Base-by-base conservation (phyloP, 2,888 invertebrate genomes). In the Pachycephus smyrnensis region DNA sequence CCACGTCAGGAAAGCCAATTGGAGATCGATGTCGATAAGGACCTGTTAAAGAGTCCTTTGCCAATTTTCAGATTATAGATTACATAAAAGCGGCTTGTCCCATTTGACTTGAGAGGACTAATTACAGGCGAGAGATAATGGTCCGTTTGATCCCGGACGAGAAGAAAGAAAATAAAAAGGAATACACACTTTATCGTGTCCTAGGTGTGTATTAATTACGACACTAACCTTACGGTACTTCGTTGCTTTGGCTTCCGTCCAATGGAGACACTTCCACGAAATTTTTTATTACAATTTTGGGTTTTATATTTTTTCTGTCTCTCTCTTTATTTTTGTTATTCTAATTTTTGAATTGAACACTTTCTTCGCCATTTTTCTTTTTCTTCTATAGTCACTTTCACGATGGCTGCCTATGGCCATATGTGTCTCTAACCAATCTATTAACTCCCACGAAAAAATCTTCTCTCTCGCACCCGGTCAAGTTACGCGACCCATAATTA, bases 11-110 rank as follows among this genome's bases (percentile, higher is more conserved):
- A 82, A 84, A 84, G 81, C 80, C 83, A 80, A 82, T 80, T 78
- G 81, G 33, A 74, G 73, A 82, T 82, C 81, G 76, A 77, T 76
- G 80, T 69, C 75, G 82, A 85, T 81, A 83, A 81, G 76, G 78
- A 76, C 79, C 78, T 75, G 76, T 71, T 77, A n/a, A 77, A 55
- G 55, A 55, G 55, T 55, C 55, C 55, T 55, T 55, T 55, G 55
- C 75, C 77, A 75, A 69, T 77, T 77, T 75, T 75, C 40, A 77
- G 77, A 77, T 77, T 55, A 15, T 35, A 77, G 77, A 77, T 77
- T 77, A 33, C 36, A 37, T 75, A 69, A 76, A 77, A 77, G 75
- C 69, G 77, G 69, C 75, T 75, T 74, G 55, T 55, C 55, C 55
- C 55, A 75, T 37, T 77, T 77, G 37, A 36, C 75, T 75, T 74